These are phyloP conservation scores for Apantesis nais DNA, from an alignment of 2,888 invertebrate species.

Conservation along the genomic window DNA sequence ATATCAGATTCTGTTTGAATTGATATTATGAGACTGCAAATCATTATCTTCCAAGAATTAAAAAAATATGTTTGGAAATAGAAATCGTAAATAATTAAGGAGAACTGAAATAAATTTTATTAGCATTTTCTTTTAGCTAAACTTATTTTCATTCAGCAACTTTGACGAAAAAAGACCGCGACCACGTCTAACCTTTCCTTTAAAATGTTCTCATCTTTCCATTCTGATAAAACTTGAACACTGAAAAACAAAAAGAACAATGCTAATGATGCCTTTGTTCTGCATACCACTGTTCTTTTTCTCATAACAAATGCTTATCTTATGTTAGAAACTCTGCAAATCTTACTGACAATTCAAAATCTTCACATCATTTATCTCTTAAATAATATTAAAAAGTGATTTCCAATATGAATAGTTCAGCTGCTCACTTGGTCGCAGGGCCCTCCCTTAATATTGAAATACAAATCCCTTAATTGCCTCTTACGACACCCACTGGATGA, in stretches of 20 bases:
- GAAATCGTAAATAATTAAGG: too few species aligned
- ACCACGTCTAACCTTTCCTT: not conserved
- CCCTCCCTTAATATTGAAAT: too few species aligned
- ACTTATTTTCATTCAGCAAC: not conserved
- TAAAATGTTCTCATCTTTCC: not conserved
- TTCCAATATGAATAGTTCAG: too few species aligned
- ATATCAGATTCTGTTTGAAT: not conserved
- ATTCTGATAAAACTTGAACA: not conserved
- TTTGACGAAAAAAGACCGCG: not conserved
- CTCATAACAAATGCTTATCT: not conserved
- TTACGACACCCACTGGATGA: too few species aligned
- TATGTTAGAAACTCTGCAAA: not conserved
- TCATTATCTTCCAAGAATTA: not conserved
- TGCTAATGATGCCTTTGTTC: conserved; percentile 1
- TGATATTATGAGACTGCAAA: not conserved
- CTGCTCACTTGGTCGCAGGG: too few species aligned
- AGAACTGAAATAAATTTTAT: not conserved
- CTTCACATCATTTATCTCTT: not conserved
- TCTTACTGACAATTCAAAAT: not conserved
- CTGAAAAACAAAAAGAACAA: not conserved
- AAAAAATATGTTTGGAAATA: not conserved
- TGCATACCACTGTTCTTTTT: not conserved
- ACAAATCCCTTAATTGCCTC: too few species aligned
- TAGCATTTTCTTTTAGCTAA: not conserved
- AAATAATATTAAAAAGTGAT: not conserved